Evolutionary conservation across 2,888 invertebrate species (phyloP).

Genomic region (Mesodorylaimus sp.): DNA sequence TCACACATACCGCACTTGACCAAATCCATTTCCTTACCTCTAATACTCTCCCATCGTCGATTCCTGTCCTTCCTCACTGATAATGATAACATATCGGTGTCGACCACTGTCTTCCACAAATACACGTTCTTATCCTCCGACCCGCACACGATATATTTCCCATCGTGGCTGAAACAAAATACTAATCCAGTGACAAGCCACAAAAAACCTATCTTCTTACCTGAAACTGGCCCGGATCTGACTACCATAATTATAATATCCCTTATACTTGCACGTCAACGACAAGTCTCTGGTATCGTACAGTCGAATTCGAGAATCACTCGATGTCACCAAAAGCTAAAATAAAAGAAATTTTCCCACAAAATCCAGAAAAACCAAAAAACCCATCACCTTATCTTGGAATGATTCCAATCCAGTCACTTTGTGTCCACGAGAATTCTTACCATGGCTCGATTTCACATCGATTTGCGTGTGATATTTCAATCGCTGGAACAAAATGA

Average conservation of each 20-base stretch:
- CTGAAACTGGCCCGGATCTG: slow-evolving; percentile 87
- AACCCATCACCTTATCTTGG: slow-evolving; percentile 52
- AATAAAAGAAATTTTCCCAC: slow-evolving; percentile 9
- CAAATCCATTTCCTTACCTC: slow-evolving; percentile 35
- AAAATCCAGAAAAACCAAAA: slow-evolving; percentile 10
- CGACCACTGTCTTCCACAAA: slow-evolving; percentile 92
- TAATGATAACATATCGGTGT: slow-evolving; percentile 68
- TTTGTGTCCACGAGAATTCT: slow-evolving; percentile 79
- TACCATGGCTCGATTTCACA: slow-evolving; percentile 75
- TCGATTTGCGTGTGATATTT: slow-evolving; percentile 96
- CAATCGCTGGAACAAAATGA: slow-evolving; percentile 49
- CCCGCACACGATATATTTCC: slow-evolving; percentile 87
- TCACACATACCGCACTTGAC: background rate
- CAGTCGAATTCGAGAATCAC: slow-evolving; percentile 83
- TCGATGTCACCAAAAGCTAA: slow-evolving; percentile 75
- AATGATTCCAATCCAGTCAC: slow-evolving; percentile 91
- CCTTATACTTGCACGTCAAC: slow-evolving; percentile 83
- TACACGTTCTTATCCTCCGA: slow-evolving; percentile 94
- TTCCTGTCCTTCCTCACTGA: slow-evolving; percentile 67
- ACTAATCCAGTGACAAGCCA: background rate
- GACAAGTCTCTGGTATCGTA: slow-evolving; percentile 87
- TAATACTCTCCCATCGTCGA: slow-evolving; percentile 90
- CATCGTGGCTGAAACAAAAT: slow-evolving; percentile 51
- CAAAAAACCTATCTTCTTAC: slow-evolving; percentile 21
- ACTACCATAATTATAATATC: slow-evolving; percentile 70